Evolutionary conservation across 2,888 invertebrate species (phyloP).

Genomic region (Tenthredo distinguenda): DNA sequence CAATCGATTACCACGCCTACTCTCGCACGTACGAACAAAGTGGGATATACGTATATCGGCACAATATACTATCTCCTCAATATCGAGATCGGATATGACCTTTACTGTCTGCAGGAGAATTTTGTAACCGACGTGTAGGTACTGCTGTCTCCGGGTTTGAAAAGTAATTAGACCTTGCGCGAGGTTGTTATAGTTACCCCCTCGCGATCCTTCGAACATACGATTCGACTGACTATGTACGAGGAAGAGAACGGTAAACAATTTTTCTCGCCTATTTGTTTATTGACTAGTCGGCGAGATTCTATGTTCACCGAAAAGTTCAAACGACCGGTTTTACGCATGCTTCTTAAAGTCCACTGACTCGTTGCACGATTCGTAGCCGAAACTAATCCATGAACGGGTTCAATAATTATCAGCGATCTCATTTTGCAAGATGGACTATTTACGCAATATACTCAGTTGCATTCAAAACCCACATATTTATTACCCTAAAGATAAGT

Average conservation of each 20-base stretch:
- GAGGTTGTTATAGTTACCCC: slow-evolving; percentile 16
- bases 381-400: not conserved
- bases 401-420: not conserved
- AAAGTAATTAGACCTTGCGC: slow-evolving; percentile 33
- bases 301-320: not conserved
- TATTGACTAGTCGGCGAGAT: not conserved
- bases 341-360: not conserved
- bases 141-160: slow-evolving; percentile 29
- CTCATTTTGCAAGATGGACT: not conserved
- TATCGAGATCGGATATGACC: slow-evolving; percentile 45
- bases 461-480: not conserved
- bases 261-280: not conserved
- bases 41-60: not conserved
- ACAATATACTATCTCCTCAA: not conserved
- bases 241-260: not conserved
- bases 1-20: slow-evolving; percentile 42
- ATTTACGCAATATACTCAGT: not conserved
- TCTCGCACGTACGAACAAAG: not conserved
- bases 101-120: slow-evolving; percentile 31
- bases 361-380: not conserved
- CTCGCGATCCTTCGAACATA: not conserved
- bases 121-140: slow-evolving; percentile 14
- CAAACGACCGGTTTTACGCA: slow-evolving; percentile 14
- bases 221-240: not conserved
- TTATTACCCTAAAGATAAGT: not conserved